Evolutionary conservation across 2,113 vertebrate genomes (phyloP).

Genomic region (Charina bottae): DNA sequence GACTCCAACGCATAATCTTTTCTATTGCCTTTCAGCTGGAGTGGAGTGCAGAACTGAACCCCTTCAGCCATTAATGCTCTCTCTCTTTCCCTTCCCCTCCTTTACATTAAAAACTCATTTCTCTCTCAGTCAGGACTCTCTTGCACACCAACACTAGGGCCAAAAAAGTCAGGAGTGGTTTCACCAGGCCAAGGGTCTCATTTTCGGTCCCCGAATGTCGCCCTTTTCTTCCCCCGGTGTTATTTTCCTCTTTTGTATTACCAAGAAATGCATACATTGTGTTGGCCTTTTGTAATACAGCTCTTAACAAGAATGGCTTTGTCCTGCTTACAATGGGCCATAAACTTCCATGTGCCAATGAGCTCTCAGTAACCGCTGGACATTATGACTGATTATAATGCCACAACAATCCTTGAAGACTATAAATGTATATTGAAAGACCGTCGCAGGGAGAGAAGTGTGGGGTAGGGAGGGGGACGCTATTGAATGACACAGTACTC

Average conservation of each 20-base stretch:
- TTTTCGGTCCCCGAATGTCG: conserved; percentile 46
- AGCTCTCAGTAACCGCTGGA: conserved; percentile 73
- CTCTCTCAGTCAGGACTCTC: conserved; percentile 42
- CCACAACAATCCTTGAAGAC: conserved; percentile 78
- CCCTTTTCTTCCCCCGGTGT: conserved; percentile 59
- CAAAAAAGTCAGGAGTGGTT: neutral
- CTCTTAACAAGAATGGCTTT: conserved; percentile 78
- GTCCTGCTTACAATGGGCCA: conserved; percentile 76
- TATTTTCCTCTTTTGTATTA: conserved; percentile 62
- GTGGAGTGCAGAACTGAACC: neutral
- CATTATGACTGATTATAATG: conserved; percentile 80
- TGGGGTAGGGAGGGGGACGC: conserved; percentile 66
- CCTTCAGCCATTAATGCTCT: neutral
- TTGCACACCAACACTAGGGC: neutral
- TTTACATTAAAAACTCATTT: conserved; percentile 7
- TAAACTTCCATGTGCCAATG: conserved; percentile 76
- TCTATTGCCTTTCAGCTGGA: conserved; percentile 7
- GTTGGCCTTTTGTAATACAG: conserved; percentile 77
- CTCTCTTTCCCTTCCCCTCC: neutral
- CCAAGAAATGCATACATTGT: conserved; percentile 79
- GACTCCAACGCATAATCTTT: conserved; percentile 20
- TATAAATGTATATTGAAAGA: conserved; percentile 78
- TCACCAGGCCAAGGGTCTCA: conserved; percentile 32
- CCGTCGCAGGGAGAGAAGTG: conserved; percentile 62
- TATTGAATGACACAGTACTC: conserved; percentile 79